Evolutionary conservation across 2,113 vertebrate species (phyloP), one percentile per base, ranked within the genome.

Genomic region (Caretta caretta): DNA sequence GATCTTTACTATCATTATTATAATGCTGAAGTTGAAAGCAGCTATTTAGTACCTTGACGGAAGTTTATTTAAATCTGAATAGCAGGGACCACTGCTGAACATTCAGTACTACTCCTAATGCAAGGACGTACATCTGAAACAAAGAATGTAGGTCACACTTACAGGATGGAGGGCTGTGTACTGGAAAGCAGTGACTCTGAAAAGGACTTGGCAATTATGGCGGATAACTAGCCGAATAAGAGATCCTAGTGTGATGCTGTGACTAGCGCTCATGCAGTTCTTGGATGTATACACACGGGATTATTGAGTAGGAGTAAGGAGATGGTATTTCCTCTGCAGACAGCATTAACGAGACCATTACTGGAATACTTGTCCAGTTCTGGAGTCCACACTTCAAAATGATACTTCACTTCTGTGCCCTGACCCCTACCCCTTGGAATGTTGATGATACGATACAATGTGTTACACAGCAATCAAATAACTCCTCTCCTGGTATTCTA

Each of bases 401-500:
- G 87, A 17, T 8, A 9, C 6, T 42, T n/a, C 17, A 38, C 8
- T 69, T 69, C 65, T 2, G 35, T 17, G n/a, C 17, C 65, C 35
- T 17, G 13, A 65, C 16, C 14, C 13, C 62, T 93, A 83, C 38
- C 0, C 0, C 53, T 85, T 91, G 24, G 31, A 46, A 89, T 48
- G 42, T 57, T 29, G 16, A 11, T 69, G 69, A 87, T 82, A 82
- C 2, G 50, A 25, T 62, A 2, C 22, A 92, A 27, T 35, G 54
- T 31, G 62, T 80, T 90, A 69, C 53, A 42, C 20, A 57, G 1
- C 46, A 69, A 2, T 22, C 88, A 46, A 22, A 38, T 3, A 1
- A 53, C 29, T 88, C 93, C 46, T 90, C 72, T 59, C 89, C 95
- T 94, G 83, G 59, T 88, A 9, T 81, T 91, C 84, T 92, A 69